Evolutionary conservation across 2,888 invertebrate genomes (phyloP), one percentile per base, ranked within the genome.

Genomic region (Mystacides longicornis): DNA sequence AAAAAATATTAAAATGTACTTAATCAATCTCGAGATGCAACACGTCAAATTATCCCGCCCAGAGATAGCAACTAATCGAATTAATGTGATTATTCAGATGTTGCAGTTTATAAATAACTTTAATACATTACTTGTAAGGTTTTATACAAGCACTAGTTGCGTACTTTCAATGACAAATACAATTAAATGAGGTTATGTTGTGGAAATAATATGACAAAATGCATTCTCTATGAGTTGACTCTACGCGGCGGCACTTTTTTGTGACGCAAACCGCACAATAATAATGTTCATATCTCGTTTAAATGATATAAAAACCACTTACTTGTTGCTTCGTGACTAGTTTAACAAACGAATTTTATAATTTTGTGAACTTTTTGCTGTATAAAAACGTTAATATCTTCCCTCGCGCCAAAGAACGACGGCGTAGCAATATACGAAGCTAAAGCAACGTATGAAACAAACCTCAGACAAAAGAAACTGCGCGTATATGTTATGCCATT

Each of bases 381-480:
- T 27, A 52, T 31, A 42, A 49, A 49, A 49, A 52, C 49, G 52
- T 23, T 49, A 45, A 56, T 52, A 56, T 31, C 20, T 43, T 52
- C 52, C 49, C 56, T 56, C 56, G 56, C 56, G 56, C 56, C 56
- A 56, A 55, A 56, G 56, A 56, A 48, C 47, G 56, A 52, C 56
- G 56, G 56, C 56, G 52, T 52, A 56, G 51, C 51, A 51, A 51
- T 45, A 45, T 46, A 46, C 22, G 37, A 54, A 21, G 47, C 52
- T 51, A 56, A 54, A 21, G 47, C 52, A 55, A 56, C 52, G 56
- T 56, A 52, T 49, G 45, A 56, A 45, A 45, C 45, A 14, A n/a
- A 37, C n/a, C 37, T n/a, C 16, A 37, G 37, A 37, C 23, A 27
- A 37, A 37, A n/a, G 14, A n/a, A 7, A 37, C 14, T n/a, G n/a